phyloP scores from a whole-genome alignment of 53 echinoderm and acorn worm species.

The Paracentrotus lividus region DNA sequence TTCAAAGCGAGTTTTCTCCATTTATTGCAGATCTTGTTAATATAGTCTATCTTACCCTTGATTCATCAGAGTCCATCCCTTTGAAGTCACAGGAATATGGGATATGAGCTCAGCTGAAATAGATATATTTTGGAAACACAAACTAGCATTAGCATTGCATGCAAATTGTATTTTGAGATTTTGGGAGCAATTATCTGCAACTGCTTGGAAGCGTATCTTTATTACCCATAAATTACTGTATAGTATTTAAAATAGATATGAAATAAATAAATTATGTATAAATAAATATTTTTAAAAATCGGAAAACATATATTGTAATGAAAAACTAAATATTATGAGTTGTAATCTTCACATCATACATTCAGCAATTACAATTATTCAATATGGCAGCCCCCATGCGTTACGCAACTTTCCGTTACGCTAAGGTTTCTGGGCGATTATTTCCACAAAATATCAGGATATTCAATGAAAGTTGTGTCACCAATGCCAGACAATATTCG shows the following conservation, averaged over 20 bases:
- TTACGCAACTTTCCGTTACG: conserved; percentile 52
- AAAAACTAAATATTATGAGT: no score
- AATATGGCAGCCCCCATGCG: conserved; percentile 72
- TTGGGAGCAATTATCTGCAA: no score
- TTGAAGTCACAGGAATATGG: neutral
- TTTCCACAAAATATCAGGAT: neutral
- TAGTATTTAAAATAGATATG: neutral
- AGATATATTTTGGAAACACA: no score
- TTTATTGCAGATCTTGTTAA: neutral
- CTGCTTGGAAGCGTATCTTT: neutral
- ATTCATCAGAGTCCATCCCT: conserved; percentile 7
- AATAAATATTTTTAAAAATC: neutral
- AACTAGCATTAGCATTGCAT: neutral
- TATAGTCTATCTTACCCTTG: neutral
- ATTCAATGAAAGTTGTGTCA: neutral
- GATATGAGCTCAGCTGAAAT: neutral
- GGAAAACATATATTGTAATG: neutral
- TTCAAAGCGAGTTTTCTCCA: neutral
- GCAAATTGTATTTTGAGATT: neutral
- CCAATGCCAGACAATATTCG: conserved; percentile 23
- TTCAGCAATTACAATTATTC: neutral
- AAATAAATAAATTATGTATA: neutral
- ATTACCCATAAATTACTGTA: neutral
- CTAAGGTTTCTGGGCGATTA: neutral
- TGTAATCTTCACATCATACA: neutral